These are phyloP conservation scores for Tachina fera DNA, from an alignment of 2,888 invertebrate species.

Conservation along the genomic window DNA sequence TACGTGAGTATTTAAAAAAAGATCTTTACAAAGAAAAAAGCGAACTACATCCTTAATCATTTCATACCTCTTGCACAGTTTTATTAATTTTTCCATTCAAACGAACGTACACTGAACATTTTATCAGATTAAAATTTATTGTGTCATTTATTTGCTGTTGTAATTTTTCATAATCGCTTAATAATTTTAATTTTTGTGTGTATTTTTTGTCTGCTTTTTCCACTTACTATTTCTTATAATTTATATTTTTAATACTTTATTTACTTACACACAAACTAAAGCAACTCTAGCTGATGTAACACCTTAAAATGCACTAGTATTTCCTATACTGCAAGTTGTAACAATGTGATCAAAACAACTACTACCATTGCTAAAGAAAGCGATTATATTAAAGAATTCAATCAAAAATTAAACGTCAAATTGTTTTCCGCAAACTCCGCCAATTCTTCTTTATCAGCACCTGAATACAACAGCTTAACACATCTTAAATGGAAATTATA, in stretches of 20 bases:
- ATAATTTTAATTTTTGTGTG: conserved; percentile 10
- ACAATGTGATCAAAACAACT: conserved; percentile 2
- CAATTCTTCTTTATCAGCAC: conserved; percentile 40
- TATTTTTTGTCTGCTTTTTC: conserved; percentile 49
- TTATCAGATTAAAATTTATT: conserved; percentile 14
- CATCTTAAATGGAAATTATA: conserved; percentile 76
- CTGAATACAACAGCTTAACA: conserved; percentile 49
- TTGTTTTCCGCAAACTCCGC: conserved; percentile 41
- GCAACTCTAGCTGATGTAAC: conserved; percentile 64
- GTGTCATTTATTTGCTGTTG: conserved; percentile 29
- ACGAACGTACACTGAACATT: conserved; percentile 63
- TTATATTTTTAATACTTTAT: conserved; percentile 38
- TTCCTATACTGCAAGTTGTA: conserved; percentile 10
- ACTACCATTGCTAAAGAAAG: conserved; percentile 1
- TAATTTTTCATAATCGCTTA: conserved; percentile 2
- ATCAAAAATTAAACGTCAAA: conserved; percentile 54
- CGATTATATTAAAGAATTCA: conserved; percentile 16
- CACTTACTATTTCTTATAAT: neutral
- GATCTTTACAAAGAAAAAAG: neutral
- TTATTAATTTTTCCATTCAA: neutral
- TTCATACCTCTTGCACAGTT: conserved; percentile 4
- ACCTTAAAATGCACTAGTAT: conserved; percentile 50
- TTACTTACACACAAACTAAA: conserved; percentile 32
- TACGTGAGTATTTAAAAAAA: conserved; percentile 81
- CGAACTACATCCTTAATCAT: neutral